Base-by-base conservation (phyloP, 2,797 vertebrate genomes). In the Sternarchorhynchus goeldii region DNA sequence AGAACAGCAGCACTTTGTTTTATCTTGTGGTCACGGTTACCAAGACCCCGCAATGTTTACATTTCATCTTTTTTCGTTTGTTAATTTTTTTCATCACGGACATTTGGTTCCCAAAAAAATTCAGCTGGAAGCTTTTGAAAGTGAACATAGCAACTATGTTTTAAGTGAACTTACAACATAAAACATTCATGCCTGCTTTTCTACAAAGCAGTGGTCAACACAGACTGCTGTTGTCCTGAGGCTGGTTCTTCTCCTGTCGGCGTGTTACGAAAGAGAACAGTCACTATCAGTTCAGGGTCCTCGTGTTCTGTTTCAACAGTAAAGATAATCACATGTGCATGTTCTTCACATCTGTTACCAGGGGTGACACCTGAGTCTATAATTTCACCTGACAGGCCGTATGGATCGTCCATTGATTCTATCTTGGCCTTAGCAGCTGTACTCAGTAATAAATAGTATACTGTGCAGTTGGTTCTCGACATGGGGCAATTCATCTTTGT, bases 121-220 rank as follows among this genome's bases (percentile, higher is more conserved):
- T 67, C 0, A 45, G 31, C 62, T 70, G 32, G 57, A 69, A 32
- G 68, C 29, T n/a, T 5, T 50, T 25, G 14, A 77, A 20, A 39
- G 50, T 57, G 60, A 16, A 6, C 68, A 18, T 3, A 29, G 32
- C 31, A 39, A 53, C 36, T 72, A 71, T 25, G 25, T 25, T 25
- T 25, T 25, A 25, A 25, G 25, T 25, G 25, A 25, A 25, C 25
- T 25, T 25, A 25, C 25, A 25, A 25, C 25, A 25, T 76, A 72
- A 76, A 66, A 5, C 29, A 66, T 57, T 53, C 14, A 58, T 72
- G 25, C 67, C 67, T 80, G 59, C 60, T 53, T 65, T 62, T 73
- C 39, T 32, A 5, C 25, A 31, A 66, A 53, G 58, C 66, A 70
- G 66, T 17, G 36, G 53, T 73, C 79, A 80, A 50, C 66, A 21